Percentiles rank a stretch among this genome's conserved stretches.
Conservation (phyloP, 2,888 invertebrate species). For the Mechanitis messenoides region DNA sequence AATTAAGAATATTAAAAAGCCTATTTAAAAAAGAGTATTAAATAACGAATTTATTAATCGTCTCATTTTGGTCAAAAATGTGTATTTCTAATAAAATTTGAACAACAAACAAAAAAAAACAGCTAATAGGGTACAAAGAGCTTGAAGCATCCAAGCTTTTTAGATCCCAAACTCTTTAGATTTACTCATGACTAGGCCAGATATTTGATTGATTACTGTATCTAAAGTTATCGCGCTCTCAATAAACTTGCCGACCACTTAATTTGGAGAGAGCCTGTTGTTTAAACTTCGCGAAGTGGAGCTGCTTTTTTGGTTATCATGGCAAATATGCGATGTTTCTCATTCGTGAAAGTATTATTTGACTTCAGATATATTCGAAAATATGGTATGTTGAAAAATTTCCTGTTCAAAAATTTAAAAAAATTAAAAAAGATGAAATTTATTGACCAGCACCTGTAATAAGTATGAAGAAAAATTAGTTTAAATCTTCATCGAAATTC, state of each 20-base stretch:
- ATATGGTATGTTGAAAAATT: not conserved
- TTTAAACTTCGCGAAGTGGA: conserved; percentile 58
- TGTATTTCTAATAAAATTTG: too few relatives aligned
- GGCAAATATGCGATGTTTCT: conserved; percentile 1
- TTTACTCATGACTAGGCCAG: conserved; percentile 69
- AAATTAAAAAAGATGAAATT: not conserved
- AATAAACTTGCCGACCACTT: conserved; percentile 68
- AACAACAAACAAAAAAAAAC: not conserved
- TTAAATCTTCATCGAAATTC: not conserved
- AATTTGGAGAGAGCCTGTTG: conserved; percentile 62
- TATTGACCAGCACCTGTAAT: not conserved
- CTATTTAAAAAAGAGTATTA: too few relatives aligned
- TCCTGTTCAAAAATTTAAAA: not conserved
- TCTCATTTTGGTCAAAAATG: too few relatives aligned
- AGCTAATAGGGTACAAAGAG: not conserved
- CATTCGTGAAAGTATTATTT: conserved; percentile 16
- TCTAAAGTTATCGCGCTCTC: conserved; percentile 60
- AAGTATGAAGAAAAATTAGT: not conserved
- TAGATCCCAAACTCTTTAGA: conserved; percentile 45
- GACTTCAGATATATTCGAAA: not conserved
- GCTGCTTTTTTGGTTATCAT: conserved; percentile 44
- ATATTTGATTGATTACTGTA: conserved; percentile 72
- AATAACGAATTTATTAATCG: too few relatives aligned
- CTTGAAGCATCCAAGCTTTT: conserved; percentile 26
- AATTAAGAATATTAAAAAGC: too few relatives aligned